phyloP scores from a whole-genome alignment of 2,113 vertebrate genomes.

The Reinhardtius hippoglossoides region DNA sequence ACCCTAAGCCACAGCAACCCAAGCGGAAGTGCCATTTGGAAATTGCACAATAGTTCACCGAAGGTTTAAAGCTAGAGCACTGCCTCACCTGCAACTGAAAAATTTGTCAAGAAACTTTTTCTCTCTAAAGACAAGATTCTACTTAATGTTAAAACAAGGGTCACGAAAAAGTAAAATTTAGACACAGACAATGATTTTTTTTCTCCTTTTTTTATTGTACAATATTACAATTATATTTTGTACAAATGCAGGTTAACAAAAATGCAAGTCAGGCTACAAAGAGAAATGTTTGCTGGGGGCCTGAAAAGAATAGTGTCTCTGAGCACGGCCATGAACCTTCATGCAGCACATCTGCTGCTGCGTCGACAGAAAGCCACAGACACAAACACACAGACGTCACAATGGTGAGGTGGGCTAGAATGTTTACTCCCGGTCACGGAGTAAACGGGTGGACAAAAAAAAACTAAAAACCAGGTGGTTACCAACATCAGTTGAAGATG shows the following conservation, averaged over 20 bases:
- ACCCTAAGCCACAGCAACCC: too few species aligned
- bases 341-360: constrained; percentile 13
- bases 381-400: constrained; percentile 2
- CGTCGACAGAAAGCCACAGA: constrained; percentile 7
- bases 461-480: constrained; percentile 26
- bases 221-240: constrained; percentile 81
- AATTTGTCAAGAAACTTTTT: neutral
- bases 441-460: neutral
- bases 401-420: neutral
- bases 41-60: too few species aligned
- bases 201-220: constrained; percentile 80
- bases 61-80: too few species aligned
- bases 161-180: neutral
- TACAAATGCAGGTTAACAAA: constrained; percentile 71
- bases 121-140: neutral
- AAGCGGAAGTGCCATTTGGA: too few species aligned
- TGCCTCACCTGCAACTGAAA: neutral
- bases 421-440: constrained; percentile 16
- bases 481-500: constrained; percentile 18
- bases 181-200: constrained; percentile 8
- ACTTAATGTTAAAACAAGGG: neutral
- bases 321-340: constrained; percentile 38
- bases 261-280: constrained; percentile 65
- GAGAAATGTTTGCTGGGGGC: constrained; percentile 53
- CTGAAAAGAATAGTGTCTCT: constrained; percentile 61